Base-by-base conservation (phyloP, 2,888 invertebrate genomes). In the Penaeus monodon region DNA sequence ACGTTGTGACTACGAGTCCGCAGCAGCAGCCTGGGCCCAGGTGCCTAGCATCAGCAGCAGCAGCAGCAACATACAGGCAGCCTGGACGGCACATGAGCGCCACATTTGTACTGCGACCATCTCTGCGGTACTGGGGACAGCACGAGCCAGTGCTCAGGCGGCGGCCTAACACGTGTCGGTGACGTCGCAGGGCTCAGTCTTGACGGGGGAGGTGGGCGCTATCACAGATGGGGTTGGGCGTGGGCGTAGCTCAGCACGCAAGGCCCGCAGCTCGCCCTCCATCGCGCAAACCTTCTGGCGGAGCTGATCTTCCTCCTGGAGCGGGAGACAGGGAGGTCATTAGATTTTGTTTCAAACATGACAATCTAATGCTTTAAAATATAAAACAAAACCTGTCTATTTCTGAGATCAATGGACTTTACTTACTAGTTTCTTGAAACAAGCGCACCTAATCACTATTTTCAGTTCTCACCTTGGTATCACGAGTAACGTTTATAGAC, bases 91-190 rank as follows among this genome's bases (percentile, higher is more conserved):
- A 84, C 80, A 65, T 87, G 63, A 80, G 87, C 76, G 86, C 86
- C 81, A 86, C 86, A 86, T 86, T 86, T 86, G 86, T 86, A 86
- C 86, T 86, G 86, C 78, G 77, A 84, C 84, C 84, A 84, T 77
- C 84, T 82, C 82, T 82, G 82, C 82, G 82, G 82, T 86, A 81
- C 81, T 86, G 86, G 82, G 80, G 80, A 85, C 85, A 80, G 80
- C 85, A 80, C 80, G 85, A 85, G 85, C 85, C 85, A 85, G 85
- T 85, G 85, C 85, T 79, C 74, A 85, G 70, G 85, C 80, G 70
- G 66, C 77, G 74, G 81, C 81, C 82, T 86, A 86, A 81, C 82
- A 86, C 27, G 78, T 86, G 86, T 86, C 86, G 76, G 70, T 78
- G 57, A 86, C 82, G 24, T 87, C 87, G 73, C 83, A 80, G 83